Conservation (phyloP, 2,888 invertebrate species). For the Dysmachus trigonus region DNA sequence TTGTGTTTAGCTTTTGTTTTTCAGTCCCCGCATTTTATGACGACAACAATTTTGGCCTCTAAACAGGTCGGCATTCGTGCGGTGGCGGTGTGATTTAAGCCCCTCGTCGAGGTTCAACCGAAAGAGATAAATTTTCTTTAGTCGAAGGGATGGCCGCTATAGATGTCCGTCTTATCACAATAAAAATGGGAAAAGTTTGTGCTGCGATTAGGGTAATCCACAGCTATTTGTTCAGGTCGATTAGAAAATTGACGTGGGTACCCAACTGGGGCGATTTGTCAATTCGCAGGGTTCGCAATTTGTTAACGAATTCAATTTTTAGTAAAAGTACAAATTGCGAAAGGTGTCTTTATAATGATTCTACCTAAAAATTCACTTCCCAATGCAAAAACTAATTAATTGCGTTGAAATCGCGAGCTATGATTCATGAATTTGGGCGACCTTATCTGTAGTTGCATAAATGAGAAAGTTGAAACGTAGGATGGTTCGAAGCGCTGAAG, state of each 20-base stretch:
- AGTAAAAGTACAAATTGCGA: neutral
- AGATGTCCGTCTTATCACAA: conserved; percentile 3
- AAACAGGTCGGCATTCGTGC: neutral
- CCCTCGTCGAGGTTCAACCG: neutral
- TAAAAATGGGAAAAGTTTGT: conserved; percentile 34
- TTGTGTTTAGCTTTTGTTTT: neutral
- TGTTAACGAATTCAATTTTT: neutral
- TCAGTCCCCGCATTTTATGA: neutral
- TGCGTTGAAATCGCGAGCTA: neutral
- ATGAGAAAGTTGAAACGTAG: neutral
- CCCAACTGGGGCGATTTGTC: neutral
- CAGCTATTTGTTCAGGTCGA: conserved; percentile 17
- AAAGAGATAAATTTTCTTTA: neutral
- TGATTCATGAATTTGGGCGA: neutral
- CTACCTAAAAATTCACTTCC: neutral
- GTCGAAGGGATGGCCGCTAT: neutral
- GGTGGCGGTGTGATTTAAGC: neutral
- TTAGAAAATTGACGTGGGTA: conserved; percentile 3
- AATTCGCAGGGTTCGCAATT: neutral
- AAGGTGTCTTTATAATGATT: neutral
- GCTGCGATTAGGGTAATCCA: conserved; percentile 14
- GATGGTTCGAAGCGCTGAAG: neutral
- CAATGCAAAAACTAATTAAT: neutral
- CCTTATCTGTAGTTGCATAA: neutral
- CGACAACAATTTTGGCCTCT: neutral